Conservation (phyloP, 2,113 vertebrate genomes). For the Ailuropoda melanoleuca region DNA sequence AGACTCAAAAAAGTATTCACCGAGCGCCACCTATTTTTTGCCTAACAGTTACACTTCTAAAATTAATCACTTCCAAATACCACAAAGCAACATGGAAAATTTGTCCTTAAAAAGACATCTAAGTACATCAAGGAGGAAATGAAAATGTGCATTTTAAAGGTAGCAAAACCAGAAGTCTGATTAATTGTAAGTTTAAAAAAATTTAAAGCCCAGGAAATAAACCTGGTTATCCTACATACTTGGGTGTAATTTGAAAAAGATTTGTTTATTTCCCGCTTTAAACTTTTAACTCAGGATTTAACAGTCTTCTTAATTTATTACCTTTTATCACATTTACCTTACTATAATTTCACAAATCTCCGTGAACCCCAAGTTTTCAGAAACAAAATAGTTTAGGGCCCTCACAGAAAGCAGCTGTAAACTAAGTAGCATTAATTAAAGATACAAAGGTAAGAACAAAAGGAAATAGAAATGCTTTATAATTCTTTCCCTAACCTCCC, state of each 20-base stretch:
- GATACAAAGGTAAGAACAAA: constrained; percentile 40
- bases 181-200: background rate
- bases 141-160: background rate
- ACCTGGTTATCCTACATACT: background rate
- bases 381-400: background rate
- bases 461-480: background rate
- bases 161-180: background rate
- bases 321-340: background rate
- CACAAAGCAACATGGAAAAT: background rate
- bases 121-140: background rate
- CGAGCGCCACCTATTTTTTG: background rate
- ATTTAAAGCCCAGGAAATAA: background rate
- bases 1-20: background rate
- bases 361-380: background rate
- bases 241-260: constrained; percentile 9
- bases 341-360: background rate
- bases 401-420: background rate
- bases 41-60: background rate
- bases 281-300: background rate
- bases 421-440: background rate
- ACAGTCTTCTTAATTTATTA: background rate
- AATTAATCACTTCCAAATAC: constrained; percentile 22
- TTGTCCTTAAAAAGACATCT: background rate
- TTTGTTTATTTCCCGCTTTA: background rate
- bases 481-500: background rate